Evolutionary conservation across 2,797 vertebrate species (phyloP).

Genomic region (Artibeus jamaicensis): DNA sequence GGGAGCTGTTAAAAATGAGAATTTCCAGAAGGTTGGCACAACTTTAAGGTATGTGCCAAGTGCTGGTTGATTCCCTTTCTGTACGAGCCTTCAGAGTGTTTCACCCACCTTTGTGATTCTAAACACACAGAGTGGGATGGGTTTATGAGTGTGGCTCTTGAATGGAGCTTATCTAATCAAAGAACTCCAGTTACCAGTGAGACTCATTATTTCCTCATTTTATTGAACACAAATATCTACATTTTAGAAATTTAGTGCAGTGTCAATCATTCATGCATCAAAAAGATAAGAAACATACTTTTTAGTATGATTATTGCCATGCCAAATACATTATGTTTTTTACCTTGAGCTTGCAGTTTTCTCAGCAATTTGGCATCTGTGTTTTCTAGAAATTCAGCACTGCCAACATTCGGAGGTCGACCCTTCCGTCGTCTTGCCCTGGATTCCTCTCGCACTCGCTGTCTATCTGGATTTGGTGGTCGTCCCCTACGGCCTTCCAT

Average conservation of each 20-base stretch:
- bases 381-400: conserved; percentile 84
- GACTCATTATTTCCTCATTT: conserved; percentile 46
- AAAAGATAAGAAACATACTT: conserved; percentile 16
- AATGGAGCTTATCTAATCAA: conserved; percentile 50
- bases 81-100: conserved; percentile 52
- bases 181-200: conserved; percentile 62
- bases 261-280: not conserved
- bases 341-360: conserved; percentile 96
- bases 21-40: conserved; percentile 65
- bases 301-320: not conserved
- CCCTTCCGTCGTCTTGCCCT: conserved; percentile 87
- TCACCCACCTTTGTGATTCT: conserved; percentile 37
- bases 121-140: conserved; percentile 15
- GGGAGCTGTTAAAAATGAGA: conserved; percentile 66
- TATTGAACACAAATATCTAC: conserved; percentile 40
- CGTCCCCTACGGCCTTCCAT: conserved; percentile 93
- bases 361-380: conserved; percentile 90
- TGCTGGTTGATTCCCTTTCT: conserved; percentile 57
- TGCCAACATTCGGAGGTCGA: conserved; percentile 85
- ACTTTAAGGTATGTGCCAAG: conserved; percentile 64
- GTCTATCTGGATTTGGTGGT: conserved; percentile 85
- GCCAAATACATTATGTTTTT: not conserved
- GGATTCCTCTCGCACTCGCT: conserved; percentile 80
- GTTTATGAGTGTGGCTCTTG: not conserved
- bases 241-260: conserved; percentile 36